Base-by-base conservation (phyloP, 2,113 vertebrate species). In the Xyrauchen texanus region DNA sequence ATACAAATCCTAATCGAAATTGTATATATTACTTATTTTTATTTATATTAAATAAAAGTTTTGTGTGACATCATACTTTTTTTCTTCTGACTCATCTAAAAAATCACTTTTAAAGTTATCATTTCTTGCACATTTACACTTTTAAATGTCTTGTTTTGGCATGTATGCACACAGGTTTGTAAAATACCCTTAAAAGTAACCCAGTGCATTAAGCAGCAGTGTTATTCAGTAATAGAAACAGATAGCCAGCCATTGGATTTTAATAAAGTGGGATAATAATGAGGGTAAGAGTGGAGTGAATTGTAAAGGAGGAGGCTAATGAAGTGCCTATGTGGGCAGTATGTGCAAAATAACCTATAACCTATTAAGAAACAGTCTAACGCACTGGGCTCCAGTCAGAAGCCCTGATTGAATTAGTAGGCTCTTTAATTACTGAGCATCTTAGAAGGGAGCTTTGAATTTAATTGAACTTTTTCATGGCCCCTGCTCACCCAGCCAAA, bases 391-490 rank as follows among this genome's bases (percentile, higher is more conserved):
- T 93, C 86, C 83, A 95, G 94, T 93, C 93, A 91, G 93, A 93
- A 90, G 91, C 92, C 92, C 94, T 95, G 96, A 98, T 98, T 98
- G 96, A 98, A 98, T 99, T 98, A 97, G 94, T 93, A 95, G 94
- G 93, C 94, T 95, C 95, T 95, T 99, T 98, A 99, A 99, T 99
- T 98, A 98, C 96, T 93, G 94, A 95, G 95, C 94, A 96, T 97
- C 94, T 96, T 95, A 96, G 96, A 96, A 95, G 96, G 95, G 95
- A 95, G 96, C 95, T 95, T 94, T 93, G 95, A 96, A 98, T 98
- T 96, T 97, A 99, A 99, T 99, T 98, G 95, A 98, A 98, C 96
- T 97, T 98, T 96, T 98, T 98, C 95, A 97, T 97, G 97, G 96
- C 95, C 90, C 92, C 96, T 96, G 95, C 95, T 95, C 94, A 81